Evolutionary conservation across 2,797 vertebrate genomes (phyloP).

Genomic region (Macroramphosus scolopax): DNA sequence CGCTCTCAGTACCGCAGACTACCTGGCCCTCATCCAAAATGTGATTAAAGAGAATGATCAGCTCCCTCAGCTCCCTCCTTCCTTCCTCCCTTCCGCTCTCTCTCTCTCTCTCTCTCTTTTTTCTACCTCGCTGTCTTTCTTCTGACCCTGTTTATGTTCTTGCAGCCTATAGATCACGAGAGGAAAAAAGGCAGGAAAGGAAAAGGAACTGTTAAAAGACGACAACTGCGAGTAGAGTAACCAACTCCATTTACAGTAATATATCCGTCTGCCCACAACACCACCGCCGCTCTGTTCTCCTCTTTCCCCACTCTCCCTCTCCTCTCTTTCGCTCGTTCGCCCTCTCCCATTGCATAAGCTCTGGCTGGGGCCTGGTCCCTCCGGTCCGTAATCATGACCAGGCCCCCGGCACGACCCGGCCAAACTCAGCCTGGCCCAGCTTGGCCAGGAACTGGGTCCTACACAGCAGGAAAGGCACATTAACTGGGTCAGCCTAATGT

Average conservation of each 20-base stretch:
- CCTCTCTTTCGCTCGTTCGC: slow-evolving; percentile 18
- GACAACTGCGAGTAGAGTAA: slow-evolving; percentile 20
- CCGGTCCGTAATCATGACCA: slow-evolving; percentile 89
- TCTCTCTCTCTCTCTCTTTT: slow-evolving; percentile 39
- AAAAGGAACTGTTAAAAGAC: slow-evolving; percentile 42
- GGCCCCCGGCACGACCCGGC: slow-evolving; percentile 70
- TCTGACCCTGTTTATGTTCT: slow-evolving; percentile 82
- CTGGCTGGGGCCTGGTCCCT: slow-evolving; percentile 82
- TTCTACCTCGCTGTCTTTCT: slow-evolving; percentile 60
- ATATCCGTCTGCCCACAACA: slow-evolving; percentile 43
- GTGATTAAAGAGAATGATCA: slow-evolving; percentile 99
- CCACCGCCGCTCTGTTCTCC: slow-evolving; percentile 33
- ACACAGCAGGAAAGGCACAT: slow-evolving; percentile 82
- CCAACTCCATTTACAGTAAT: slow-evolving; percentile 74
- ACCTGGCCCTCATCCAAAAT: slow-evolving; percentile 97
- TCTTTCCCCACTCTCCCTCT: slow-evolving; percentile 19
- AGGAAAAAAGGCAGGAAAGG: slow-evolving; percentile 33
- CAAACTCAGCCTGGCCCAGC: slow-evolving; percentile 35
- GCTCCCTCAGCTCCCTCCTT: slow-evolving; percentile 79
- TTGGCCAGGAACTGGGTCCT: slow-evolving; percentile 51
- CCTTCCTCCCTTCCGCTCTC: slow-evolving; percentile 62
- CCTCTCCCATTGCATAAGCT: slow-evolving; percentile 19
- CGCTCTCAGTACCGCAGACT: slow-evolving; percentile 84
- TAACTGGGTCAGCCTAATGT: slow-evolving; percentile 90
- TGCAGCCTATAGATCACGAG: slow-evolving; percentile 83